phyloP scores from a whole-genome alignment of 2,113 vertebrate genomes.

The Sminthopsis crassicaudata region DNA sequence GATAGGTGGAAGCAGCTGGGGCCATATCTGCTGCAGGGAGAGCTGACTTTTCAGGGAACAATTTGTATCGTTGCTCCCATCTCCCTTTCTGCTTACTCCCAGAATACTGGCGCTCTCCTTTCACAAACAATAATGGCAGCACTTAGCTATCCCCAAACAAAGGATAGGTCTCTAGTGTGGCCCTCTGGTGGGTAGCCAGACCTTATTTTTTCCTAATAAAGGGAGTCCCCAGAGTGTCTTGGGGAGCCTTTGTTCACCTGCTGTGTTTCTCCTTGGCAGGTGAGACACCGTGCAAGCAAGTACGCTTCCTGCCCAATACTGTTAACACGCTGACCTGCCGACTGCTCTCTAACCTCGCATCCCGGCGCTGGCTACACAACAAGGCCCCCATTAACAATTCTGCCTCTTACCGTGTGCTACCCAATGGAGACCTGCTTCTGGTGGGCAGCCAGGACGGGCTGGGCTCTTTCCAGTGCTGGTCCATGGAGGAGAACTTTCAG shows the following conservation, averaged over 20 bases:
- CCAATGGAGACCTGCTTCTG: slow-evolving; percentile 91
- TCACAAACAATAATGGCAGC: background rate
- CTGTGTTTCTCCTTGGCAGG: slow-evolving; percentile 65
- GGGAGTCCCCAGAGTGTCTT: background rate
- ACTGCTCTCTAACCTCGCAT: slow-evolving; percentile 93
- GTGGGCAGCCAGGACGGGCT: slow-evolving; percentile 87
- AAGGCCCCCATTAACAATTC: slow-evolving; percentile 82
- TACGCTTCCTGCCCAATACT: slow-evolving; percentile 88
- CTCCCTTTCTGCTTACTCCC: background rate
- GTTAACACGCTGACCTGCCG: slow-evolving; percentile 90
- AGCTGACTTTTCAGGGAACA: no score
- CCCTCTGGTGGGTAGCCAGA: background rate
- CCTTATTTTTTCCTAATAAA: background rate
- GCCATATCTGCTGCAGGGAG: background rate
- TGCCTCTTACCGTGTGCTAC: slow-evolving; percentile 88
- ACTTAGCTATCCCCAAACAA: background rate
- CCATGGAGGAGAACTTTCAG: slow-evolving; percentile 90
- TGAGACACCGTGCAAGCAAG: slow-evolving; percentile 82
- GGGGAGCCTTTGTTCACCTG: fast-evolving
- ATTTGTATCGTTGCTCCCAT: no score
- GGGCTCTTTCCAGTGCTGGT: slow-evolving; percentile 95
- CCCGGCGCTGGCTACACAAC: slow-evolving; percentile 89
- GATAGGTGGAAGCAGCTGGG: background rate
- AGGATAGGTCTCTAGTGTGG: background rate
- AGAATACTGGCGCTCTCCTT: background rate